Evolutionary conservation across 2,888 invertebrate species (phyloP), one percentile per base, ranked within the genome.

Genomic region (Drosophila paramelanica): DNA sequence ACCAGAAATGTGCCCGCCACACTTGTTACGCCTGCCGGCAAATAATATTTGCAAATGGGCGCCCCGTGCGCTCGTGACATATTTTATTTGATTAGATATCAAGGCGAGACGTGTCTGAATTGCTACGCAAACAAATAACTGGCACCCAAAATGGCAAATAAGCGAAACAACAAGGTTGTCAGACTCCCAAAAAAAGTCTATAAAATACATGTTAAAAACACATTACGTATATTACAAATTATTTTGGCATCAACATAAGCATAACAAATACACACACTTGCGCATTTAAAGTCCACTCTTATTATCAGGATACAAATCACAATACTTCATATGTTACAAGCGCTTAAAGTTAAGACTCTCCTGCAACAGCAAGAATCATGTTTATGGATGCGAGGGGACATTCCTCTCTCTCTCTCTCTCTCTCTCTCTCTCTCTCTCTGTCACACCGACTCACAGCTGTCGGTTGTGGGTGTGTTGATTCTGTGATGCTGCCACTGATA

Each of bases 1-100:
- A 72, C 55, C 64, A 60, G 57, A 61, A 73, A 38, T 66, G 41
- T 51, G 33, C 61, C 33, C 13, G 52, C 17, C 10, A 25, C 60
- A 70, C 64, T 64, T 68, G 67, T 58, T 64, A 64, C 60, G 45
- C 46, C 53, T 66, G 74, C 59, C 55, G 31, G 51, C 51, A 58
- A 39, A 62, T 71, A 65, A 59, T 58, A 67, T 67, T 71, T 70
- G 61, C 62, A 65, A 73, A 69, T 49, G 52, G 23, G 41, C 14
- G 38, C 38, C 20, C 41, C 53, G 65, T 70, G 67, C 69, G 76
- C 42, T 39, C 39, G 71, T 81, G 84, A 80, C 81, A 84, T 59
- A 73, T 85, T 82, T 82, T 66, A 81, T 82, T 83, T 74, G 81
- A 74, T 67, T 68, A 69, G 81, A 77, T 14, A 50, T 7, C 56